Evolutionary conservation across 2,113 vertebrate genomes (phyloP), one percentile per base, ranked within the genome.

Genomic region (Sturnira hondurensis): DNA sequence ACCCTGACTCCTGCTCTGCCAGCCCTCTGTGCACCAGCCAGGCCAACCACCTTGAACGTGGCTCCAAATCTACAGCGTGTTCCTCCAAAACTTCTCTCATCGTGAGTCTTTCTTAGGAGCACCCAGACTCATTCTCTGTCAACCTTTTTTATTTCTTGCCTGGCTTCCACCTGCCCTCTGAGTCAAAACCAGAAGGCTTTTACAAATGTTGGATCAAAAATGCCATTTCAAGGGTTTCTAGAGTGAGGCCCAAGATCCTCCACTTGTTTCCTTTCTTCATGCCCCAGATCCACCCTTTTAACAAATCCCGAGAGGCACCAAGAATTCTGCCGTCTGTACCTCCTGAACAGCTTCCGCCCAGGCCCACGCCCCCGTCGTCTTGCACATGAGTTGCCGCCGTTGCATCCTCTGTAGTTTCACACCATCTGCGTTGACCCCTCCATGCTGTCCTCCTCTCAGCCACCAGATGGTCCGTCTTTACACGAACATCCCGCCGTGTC

Each of bases 321-420:
- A 36, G 47, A 71, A 24, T 33, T 65, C 47, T 38, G 28, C 20
- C 16, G 14, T 63, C 78, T 7, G 24, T 1, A 28, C 63, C 56
- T 70, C 2, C 15, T 2, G 3, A 0, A 1, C 12, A 20, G 4
- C 38, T 19, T 56, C 58, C 19, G 2, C 16, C 3, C 20, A 17
- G 8, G 2, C 6, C 26, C 17, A 16, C 12, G 5, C 10, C 28
- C 9, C 26, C 14, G 33, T 8, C 2, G 4, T 43, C 14, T 26
- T 10, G 7, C 7, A 2, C n/a, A 45, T 4, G 17, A 41, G 36
- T 38, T 14, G 20, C 16, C 9, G 20, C 8, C 15, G 17, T 0
- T 3, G 16, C 14, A 38, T 43, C 22, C 14, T 52, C 4, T 36
- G 38, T 52, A 20, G 8, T 56, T 50, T 24, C 19, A 4, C 2